These are phyloP conservation scores for Geococcyx californianus DNA, from an alignment of 2,113 vertebrate genomes.

Conservation along the genomic window DNA sequence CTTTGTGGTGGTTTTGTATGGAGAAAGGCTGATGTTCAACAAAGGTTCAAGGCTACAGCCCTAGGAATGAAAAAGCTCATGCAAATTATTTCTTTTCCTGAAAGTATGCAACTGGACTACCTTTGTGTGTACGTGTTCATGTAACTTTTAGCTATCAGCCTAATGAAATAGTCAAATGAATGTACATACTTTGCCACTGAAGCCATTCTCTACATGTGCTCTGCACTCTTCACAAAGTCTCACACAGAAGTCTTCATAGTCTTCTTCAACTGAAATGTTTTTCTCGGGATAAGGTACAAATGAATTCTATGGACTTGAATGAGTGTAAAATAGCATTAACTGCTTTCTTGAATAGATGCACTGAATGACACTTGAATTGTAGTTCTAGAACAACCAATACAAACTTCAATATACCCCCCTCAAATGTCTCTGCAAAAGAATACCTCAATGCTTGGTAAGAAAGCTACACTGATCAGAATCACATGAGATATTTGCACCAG, in stretches of 20 bases:
- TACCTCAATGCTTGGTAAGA: neutral
- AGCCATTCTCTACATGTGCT: neutral
- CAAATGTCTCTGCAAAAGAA: neutral
- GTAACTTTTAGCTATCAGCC: neutral
- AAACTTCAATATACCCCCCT: neutral
- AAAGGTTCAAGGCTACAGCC: neutral
- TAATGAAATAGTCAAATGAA: neutral
- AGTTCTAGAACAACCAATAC: neutral
- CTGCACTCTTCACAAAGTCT: neutral
- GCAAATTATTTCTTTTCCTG: neutral
- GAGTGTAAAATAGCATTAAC: neutral
- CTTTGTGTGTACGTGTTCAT: fast-evolving
- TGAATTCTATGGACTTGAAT: neutral
- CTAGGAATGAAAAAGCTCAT: neutral
- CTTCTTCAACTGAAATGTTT: neutral
- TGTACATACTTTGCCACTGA: neutral
- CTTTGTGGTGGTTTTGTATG: neutral
- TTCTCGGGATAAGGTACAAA: neutral
- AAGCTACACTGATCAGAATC: neutral
- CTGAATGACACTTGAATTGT: neutral
- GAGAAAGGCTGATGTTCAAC: neutral
- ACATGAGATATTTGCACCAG: neutral
- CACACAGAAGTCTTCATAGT: neutral
- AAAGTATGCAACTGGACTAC: neutral
- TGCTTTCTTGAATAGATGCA: neutral